phyloP scores from a whole-genome alignment of 2,797 vertebrate species.

The Etheostoma nigrum region DNA sequence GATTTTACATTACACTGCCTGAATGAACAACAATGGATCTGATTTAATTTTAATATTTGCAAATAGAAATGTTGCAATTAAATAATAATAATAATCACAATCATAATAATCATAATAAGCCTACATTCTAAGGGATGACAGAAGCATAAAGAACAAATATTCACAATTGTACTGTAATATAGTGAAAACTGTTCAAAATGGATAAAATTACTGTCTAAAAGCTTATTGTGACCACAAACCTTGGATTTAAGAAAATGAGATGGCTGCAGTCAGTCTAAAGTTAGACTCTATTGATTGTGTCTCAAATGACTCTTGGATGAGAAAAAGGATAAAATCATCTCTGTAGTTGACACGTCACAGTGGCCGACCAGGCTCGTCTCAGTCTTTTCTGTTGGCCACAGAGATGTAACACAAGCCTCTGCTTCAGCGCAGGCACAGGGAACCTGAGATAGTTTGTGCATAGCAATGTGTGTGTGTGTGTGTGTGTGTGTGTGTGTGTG shows the following conservation, averaged over 20 bases:
- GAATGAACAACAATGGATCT: constrained; percentile 1
- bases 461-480: constrained; percentile 29
- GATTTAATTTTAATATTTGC: neutral
- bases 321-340: constrained; percentile 60
- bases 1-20: neutral
- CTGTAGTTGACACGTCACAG: constrained; percentile 65
- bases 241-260: constrained; percentile 45
- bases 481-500: constrained; percentile 25
- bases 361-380: constrained; percentile 52
- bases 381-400: constrained; percentile 64
- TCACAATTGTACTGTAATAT: neutral
- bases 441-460: constrained; percentile 54
- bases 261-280: constrained; percentile 26
- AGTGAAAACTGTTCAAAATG: neutral
- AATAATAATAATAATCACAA: neutral
- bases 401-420: constrained; percentile 74
- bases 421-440: constrained; percentile 51
- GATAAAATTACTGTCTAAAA: neutral
- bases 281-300: constrained; percentile 53
- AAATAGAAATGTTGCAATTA: neutral
- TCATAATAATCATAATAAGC: neutral
- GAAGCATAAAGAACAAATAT: neutral
- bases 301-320: constrained; percentile 65
- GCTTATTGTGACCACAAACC: constrained; percentile 25
- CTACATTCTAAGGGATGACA: neutral